Evolutionary conservation across 2,888 invertebrate species (phyloP).

Genomic region (Horisme vitalbata): DNA sequence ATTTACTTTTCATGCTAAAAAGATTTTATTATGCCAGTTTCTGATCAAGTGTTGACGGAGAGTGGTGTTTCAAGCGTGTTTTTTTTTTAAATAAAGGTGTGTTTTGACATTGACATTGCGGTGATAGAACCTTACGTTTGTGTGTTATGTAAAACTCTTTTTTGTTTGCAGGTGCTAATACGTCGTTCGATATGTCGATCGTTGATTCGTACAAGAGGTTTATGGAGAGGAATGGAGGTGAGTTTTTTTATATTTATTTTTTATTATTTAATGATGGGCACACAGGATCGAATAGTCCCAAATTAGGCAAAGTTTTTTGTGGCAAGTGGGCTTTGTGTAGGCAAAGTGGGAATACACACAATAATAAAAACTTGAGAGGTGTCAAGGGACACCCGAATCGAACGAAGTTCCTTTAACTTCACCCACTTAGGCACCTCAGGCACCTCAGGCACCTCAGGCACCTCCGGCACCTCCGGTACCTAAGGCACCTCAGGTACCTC

Average conservation of each 20-base stretch:
- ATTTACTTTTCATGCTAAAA: constrained; percentile 50
- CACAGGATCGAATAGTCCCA: too few relatives aligned
- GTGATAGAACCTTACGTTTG: constrained; percentile 1
- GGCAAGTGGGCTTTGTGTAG: too few relatives aligned
- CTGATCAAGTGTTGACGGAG: constrained; percentile 37
- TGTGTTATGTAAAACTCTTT: not conserved
- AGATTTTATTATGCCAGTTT: constrained; percentile 46
- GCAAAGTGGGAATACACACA: too few relatives aligned
- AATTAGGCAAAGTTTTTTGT: too few relatives aligned
- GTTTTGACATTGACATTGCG: constrained; percentile 13
- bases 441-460: too few relatives aligned
- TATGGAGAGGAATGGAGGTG: constrained; percentile 76
- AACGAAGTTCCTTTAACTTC: too few relatives aligned
- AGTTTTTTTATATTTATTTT: constrained; percentile 38
- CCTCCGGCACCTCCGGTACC: too few relatives aligned
- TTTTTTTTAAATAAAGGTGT: constrained; percentile 6
- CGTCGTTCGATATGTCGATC: constrained; percentile 61
- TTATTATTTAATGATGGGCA: not conserved
- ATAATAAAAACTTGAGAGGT: too few relatives aligned
- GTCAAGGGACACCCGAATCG: too few relatives aligned
- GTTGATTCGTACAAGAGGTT: constrained; percentile 74
- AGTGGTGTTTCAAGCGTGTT: constrained; percentile 27
- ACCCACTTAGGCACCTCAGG: too few relatives aligned
- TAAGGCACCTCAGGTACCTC: too few relatives aligned
- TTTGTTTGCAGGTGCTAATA: constrained; percentile 48